Conservation (phyloP, 2,113 vertebrate species). For the Epinephelus moara region DNA sequence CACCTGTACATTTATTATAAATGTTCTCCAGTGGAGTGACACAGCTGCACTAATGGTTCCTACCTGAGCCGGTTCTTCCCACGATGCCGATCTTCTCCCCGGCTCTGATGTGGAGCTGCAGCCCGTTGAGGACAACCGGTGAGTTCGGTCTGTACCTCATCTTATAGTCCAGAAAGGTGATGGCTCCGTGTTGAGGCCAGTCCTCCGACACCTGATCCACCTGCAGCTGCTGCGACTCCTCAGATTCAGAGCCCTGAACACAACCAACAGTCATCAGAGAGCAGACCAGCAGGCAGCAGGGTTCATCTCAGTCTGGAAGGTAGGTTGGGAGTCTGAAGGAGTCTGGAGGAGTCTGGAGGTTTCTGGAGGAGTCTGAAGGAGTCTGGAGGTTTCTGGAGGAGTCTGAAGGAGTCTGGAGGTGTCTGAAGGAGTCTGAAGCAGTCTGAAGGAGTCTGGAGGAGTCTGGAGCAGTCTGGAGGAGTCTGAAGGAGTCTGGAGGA, state of each 20-base stretch:
- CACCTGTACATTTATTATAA: neutral
- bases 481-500: too few relatives aligned
- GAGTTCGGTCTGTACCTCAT: conserved; percentile 83
- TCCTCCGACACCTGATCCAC: conserved; percentile 58
- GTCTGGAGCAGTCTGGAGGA: too few relatives aligned
- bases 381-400: too few relatives aligned
- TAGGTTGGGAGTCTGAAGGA: too few relatives aligned
- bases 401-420: too few relatives aligned
- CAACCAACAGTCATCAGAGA: neutral
- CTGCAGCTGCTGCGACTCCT: conserved; percentile 58
- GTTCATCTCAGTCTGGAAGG: too few relatives aligned
- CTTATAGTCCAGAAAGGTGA: conserved; percentile 80
- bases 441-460: too few relatives aligned
- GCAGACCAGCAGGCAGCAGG: neutral
- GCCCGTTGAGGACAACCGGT: conserved; percentile 75
- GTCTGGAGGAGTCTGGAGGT: too few relatives aligned
- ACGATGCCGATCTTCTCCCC: conserved; percentile 84
- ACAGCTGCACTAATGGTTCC: neutral
- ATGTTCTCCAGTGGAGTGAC: neutral
- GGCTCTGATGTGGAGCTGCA: conserved; percentile 75
- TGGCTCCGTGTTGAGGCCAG: conserved; percentile 80
- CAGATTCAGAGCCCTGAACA: conserved; percentile 74
- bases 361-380: too few relatives aligned
- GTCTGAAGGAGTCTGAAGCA: too few relatives aligned
- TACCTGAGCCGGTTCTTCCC: conserved; percentile 82